Percentiles rank a stretch among this genome's conserved stretches.
These are phyloP conservation scores for Diloba caeruleocephala DNA, from an alignment of 2,888 invertebrate genomes.

Conservation along the genomic window DNA sequence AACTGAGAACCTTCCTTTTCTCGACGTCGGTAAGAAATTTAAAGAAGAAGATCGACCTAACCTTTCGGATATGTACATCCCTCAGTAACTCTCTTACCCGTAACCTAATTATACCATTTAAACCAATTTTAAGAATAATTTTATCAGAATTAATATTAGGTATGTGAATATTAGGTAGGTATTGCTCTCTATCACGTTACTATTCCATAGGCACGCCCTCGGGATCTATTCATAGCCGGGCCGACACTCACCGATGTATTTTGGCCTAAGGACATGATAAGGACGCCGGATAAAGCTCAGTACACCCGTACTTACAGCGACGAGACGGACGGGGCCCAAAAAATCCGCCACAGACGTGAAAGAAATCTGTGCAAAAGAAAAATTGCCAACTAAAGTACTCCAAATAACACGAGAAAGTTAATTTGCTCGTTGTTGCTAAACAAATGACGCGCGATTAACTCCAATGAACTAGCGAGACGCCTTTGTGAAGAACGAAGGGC, in stretches of 20 bases:
- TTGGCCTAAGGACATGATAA: slow-evolving; percentile 26
- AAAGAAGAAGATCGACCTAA: too few relatives aligned
- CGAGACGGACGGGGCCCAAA: slow-evolving; percentile 10
- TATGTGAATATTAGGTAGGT: too few relatives aligned
- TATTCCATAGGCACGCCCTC: slow-evolving; percentile 15
- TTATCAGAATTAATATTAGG: too few relatives aligned
- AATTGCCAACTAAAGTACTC: not conserved
- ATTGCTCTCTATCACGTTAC: not conserved
- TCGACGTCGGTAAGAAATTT: too few relatives aligned
- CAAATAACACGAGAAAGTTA: not conserved
- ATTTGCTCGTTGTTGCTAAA: slow-evolving; percentile 11
- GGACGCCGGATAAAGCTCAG: slow-evolving; percentile 20
- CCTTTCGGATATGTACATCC: too few relatives aligned
- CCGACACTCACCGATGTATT: slow-evolving; percentile 18
- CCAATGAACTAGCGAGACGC: slow-evolving; percentile 7
- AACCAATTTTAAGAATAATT: too few relatives aligned
- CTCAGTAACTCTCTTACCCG: too few relatives aligned
- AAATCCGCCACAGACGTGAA: not conserved
- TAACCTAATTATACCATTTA: too few relatives aligned
- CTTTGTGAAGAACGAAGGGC: slow-evolving; percentile 14
- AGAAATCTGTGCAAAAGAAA: slow-evolving; percentile 17
- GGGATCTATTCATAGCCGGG: slow-evolving; percentile 16
- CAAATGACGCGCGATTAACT: slow-evolving; percentile 20
- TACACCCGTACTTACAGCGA: slow-evolving; percentile 31
- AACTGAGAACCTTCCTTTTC: too few relatives aligned